These are phyloP conservation scores for Agriopis leucophaearia DNA, from an alignment of 2,888 invertebrate species.

Conservation along the genomic window DNA sequence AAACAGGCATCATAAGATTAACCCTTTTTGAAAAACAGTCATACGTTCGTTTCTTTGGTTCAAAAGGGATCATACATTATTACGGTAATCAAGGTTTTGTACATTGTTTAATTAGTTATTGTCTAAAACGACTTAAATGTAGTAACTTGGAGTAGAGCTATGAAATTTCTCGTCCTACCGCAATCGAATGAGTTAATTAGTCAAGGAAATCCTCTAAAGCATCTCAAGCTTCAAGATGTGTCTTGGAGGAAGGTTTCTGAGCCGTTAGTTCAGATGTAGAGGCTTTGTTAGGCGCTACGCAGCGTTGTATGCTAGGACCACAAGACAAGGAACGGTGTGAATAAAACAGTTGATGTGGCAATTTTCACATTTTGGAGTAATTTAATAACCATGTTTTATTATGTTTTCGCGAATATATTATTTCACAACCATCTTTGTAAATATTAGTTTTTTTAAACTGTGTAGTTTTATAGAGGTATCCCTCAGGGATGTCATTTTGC, in stretches of 20 bases:
- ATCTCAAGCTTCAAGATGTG: constrained; percentile 47
- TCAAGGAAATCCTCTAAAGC: constrained; percentile 69
- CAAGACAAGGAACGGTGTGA: constrained; percentile 16
- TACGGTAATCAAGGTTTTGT: no score
- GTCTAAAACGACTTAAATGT: no score
- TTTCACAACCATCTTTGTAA: neutral
- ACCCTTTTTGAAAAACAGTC: no score
- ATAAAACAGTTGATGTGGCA: constrained; percentile 27
- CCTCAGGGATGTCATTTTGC: no score
- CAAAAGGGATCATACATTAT: no score
- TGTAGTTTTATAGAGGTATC: no score
- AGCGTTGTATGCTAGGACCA: constrained; percentile 25
- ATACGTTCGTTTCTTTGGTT: no score
- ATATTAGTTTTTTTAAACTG: no score
- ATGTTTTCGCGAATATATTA: neutral
- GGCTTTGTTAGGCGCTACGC: constrained; percentile 40
- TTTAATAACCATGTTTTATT: neutral
- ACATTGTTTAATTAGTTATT: no score
- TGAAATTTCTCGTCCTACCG: constrained; percentile 39
- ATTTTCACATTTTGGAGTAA: no score
- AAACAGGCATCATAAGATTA: no score
- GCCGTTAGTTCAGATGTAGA: constrained; percentile 40
- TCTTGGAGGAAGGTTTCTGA: constrained; percentile 70
- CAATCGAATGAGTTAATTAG: constrained; percentile 60
- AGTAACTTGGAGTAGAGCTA: constrained; percentile 28